Base-by-base conservation (phyloP, 2,113 vertebrate genomes). In the Symphodus melops region DNA sequence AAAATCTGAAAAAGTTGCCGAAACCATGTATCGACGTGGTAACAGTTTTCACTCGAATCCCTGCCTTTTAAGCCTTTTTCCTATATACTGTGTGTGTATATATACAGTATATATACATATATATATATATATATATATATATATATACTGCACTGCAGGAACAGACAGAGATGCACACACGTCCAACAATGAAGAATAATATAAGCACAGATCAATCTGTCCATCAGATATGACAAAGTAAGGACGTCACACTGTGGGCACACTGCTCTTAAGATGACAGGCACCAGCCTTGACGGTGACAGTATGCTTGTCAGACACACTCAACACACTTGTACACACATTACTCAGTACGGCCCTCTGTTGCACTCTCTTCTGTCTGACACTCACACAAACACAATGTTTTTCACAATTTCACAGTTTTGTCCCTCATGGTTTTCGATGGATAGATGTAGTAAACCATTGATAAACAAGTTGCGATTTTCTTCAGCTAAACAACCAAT, bases 211-310 rank as follows among this genome's bases (percentile, higher is more conserved):
- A 5, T 58, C 3, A 25, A 28, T 23, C 46, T 72, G 64, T 70
- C 68, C 52, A 75, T 77, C 73, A 75, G 11, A 55, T 21, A 42
- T 28, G 28, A 56, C 74, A 53, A 77, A 64, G 46, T 74, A 69
- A 82, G 56, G 72, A 67, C 79, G 75, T 79, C 56, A 67, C 44
- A 53, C 39, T 0, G 8, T 60, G 57, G 61, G 48, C 19, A 37
- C 0, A 7, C 53, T 36, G 70, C 53, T 69, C 33, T 13, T 19
- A 25, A 51, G 42, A 58, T 70, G 58, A 81, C 74, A 71, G 64
- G 52, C 51, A 48, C 60, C 60, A 48, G 44, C 55, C 6, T 25
- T 61, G 67, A 56, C 8, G 6, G 41, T 69, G 51, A 39, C 37
- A 19, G 33, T 23, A 9, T 17, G 36, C 20, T n/a, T 55, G 16